Conservation (phyloP, 64 coral and sea anemone species). For the Stichodactyla helianthus region DNA sequence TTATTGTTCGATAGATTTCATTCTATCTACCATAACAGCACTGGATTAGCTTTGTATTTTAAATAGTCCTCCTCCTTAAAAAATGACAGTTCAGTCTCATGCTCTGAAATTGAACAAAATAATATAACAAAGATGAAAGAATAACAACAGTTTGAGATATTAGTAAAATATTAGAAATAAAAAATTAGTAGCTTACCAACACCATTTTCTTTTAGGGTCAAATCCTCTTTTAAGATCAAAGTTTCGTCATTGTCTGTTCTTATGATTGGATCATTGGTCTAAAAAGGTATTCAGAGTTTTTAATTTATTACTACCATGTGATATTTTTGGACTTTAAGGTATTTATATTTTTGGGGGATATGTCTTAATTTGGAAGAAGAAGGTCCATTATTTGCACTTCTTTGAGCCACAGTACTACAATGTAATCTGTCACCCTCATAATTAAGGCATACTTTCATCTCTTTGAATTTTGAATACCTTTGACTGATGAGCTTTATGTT, state of each 20-base stretch:
- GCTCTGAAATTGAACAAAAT: slow-evolving; percentile 36
- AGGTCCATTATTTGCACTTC: too few relatives aligned
- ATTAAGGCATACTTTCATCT: not conserved
- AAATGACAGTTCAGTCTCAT: slow-evolving; percentile 87
- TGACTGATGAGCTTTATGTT: slow-evolving; percentile 61
- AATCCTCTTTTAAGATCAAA: slow-evolving; percentile 40
- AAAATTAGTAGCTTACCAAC: slow-evolving; percentile 38
- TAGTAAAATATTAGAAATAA: too few relatives aligned
- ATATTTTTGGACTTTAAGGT: not conserved
- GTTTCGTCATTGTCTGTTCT: slow-evolving; percentile 61
- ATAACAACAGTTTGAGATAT: not conserved
- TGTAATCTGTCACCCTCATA: not conserved
- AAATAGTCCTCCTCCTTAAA: slow-evolving; percentile 79
- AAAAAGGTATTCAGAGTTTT: not conserved
- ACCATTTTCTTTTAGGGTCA: slow-evolving; percentile 41
- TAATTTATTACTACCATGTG: not conserved
- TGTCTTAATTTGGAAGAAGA: too few relatives aligned
- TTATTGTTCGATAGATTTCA: not conserved
- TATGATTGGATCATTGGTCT: slow-evolving; percentile 79
- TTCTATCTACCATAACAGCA: slow-evolving; percentile 73
- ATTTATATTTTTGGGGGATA: too few relatives aligned
- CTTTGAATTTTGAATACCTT: slow-evolving; percentile 16
- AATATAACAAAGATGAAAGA: not conserved
- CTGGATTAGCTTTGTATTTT: slow-evolving; percentile 82
- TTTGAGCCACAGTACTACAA: too few relatives aligned